A percentile compares a stretch with the other conserved stretches of the same genome.
These are phyloP conservation scores for Tichodroma muraria DNA, from an alignment of 2,113 vertebrate genomes.

Conservation along the genomic window DNA sequence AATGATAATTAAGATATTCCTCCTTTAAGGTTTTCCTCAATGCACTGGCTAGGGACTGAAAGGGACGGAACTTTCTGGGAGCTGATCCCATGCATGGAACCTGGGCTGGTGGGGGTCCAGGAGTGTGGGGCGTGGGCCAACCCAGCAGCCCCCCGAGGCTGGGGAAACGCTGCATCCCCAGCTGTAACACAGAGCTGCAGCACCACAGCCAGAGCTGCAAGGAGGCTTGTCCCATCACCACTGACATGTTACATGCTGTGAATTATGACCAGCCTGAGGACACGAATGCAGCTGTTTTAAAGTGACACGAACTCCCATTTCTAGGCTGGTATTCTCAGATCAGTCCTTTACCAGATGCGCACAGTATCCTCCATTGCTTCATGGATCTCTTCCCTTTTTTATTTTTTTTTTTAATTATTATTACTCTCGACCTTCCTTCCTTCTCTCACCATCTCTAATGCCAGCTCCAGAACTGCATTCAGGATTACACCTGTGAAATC, in stretches of 20 bases:
- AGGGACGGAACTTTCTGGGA: background rate
- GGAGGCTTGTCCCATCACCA: background rate
- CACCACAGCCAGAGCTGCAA: background rate
- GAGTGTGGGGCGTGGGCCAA: rapidly evolving
- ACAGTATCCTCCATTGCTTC: background rate
- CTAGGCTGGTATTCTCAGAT: background rate
- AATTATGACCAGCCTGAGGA: background rate
- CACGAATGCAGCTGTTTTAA: background rate
- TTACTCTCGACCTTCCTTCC: background rate
- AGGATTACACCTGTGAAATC: background rate
- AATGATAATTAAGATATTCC: background rate
- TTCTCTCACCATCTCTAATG: background rate
- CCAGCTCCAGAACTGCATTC: background rate
- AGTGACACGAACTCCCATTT: background rate
- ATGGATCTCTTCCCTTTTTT: background rate
- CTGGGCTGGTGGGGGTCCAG: background rate
- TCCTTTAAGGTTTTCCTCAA: background rate
- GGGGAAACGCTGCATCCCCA: rapidly evolving
- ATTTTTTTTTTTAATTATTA: background rate
- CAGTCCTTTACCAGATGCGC: background rate
- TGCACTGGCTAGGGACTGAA: rapidly evolving
- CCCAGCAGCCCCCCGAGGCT: background rate
- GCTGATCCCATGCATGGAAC: rapidly evolving
- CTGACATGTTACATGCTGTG: rapidly evolving
- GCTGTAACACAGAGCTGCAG: background rate